Base-by-base conservation (phyloP, 1,140 invertebrate genomes). In the Anastatus disparis region DNA sequence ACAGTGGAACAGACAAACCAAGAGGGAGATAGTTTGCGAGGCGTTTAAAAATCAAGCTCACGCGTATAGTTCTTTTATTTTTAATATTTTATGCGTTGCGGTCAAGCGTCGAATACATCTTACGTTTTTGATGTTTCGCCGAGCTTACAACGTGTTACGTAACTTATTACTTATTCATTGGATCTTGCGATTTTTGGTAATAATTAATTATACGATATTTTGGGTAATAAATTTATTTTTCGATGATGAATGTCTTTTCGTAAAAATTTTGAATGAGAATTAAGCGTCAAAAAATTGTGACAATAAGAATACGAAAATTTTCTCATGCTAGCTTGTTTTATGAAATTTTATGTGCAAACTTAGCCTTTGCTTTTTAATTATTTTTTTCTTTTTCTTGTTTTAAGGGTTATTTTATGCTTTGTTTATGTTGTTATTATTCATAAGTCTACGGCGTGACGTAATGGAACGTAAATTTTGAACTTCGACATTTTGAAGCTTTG, bases 171-270 rank as follows among this genome's bases (percentile, higher is more conserved):
- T 24, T 69, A 61, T 69, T 59, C 66, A 69, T 69, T 55, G 46
- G 31, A 46, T 69, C 59, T 59, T 69, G 27, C 66, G 22, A 61
- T 69, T 69, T 69, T 69, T 61, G 66, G 66, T 20, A 2, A 42
- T 69, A 69, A 69, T 61, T 69, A 69, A 69, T 69, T 69, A 52
- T 59, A 12, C 44, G 40, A 4, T n/a, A n/a, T n/a, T n/a, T n/a
- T n/a, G n/a, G n/a, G n/a, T n/a, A n/a, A n/a, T n/a, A n/a, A n/a
- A n/a, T n/a, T n/a, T n/a, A n/a, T n/a, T n/a, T n/a, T n/a, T n/a
- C n/a, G n/a, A n/a, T n/a, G n/a, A n/a, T n/a, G n/a, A n/a, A n/a
- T n/a, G n/a, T n/a, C n/a, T n/a, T n/a, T n/a, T n/a, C n/a, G n/a
- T n/a, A n/a, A n/a, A n/a, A n/a, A n/a, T n/a, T n/a, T n/a, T n/a